Base-by-base conservation (phyloP, 2,888 invertebrate species). In the Hylaea fasciaria region DNA sequence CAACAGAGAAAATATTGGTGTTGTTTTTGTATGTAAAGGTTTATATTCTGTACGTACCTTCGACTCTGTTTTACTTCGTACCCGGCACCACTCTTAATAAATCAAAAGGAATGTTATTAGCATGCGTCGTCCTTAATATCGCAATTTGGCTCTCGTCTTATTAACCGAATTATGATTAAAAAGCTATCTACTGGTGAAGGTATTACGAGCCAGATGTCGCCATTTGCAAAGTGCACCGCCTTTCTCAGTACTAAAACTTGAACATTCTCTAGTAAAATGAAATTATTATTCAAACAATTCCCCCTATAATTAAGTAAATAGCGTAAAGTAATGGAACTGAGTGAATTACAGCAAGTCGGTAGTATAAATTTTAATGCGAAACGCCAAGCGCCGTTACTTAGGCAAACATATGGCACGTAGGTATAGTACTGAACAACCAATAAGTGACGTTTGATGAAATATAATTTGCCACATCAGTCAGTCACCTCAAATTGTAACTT, bases 91-190 rank as follows among this genome's bases (percentile, higher is more conserved):
- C 69, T 67, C 67, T 77, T 74, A 73, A 80, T 80, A 80, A 80
- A 78, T 80, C 78, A 80, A 59, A 66, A 51, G 69, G 67, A 65
- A 67, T 67, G 74, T 77, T 80, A 78, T 77, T 80, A 76, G 71
- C 65, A 77, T 71, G 71, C 70, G 74, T 72, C 77, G 70, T 64
- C 64, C 65, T 69, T 72, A 71, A 73, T 77, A 76, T 71, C 71
- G 69, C 64, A 74, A 76, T 70, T 75, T 76, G 50, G 62, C 57
- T 66, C 65, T 56, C 66, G 50, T 60, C 62, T 55, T 51, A 62
- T 60, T 63, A 66, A 57, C 59, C 50, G 39, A 63, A 58, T 62
- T 66, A 59, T 71, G 67, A 67, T 66, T 41, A 14, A 50, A 60
- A 57, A 47, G 40, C 11, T 16, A 13, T 14, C 13, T n/a, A n/a